A percentile compares a stretch with the other conserved stretches of the same genome.
phyloP scores from a whole-genome alignment of 2,113 vertebrate genomes.

The Salvelinus alpinus region DNA sequence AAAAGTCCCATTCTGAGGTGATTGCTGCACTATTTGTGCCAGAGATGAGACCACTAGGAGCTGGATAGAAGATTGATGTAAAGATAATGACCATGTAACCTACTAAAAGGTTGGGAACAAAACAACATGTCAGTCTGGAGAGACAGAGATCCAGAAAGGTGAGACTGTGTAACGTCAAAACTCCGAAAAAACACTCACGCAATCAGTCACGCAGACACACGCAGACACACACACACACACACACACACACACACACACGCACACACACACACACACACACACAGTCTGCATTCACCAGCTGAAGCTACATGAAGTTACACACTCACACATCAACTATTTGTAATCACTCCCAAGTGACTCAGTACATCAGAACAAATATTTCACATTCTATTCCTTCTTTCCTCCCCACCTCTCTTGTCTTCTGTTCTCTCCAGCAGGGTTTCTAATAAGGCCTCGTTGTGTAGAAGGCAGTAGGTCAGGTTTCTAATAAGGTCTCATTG shows the following conservation, averaged over 20 bases:
- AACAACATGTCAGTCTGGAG: background rate
- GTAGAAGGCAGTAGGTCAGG: slow-evolving; percentile 39
- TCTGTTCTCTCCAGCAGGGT: slow-evolving; percentile 38
- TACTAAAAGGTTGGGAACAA: slow-evolving; percentile 9
- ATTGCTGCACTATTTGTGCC: background rate
- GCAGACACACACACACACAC: no score
- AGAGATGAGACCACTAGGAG: background rate
- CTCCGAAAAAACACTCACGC: background rate
- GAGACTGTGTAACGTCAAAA: background rate
- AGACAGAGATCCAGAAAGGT: background rate
- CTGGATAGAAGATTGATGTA: background rate
- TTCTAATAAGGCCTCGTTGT: slow-evolving; percentile 54
- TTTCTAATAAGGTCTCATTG: no score
- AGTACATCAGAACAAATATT: slow-evolving; percentile 49
- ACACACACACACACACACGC: no score
- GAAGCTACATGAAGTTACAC: background rate
- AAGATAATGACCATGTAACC: background rate
- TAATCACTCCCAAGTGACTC: slow-evolving; percentile 18
- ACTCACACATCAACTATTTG: background rate
- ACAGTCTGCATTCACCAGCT: no score
- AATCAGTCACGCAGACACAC: background rate
- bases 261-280: no score
- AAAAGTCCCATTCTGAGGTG: background rate
- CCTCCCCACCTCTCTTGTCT: slow-evolving; percentile 46
- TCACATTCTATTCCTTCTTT: no score